These are phyloP conservation scores for Pangasius mekongensis DNA, from an alignment of 2,797 vertebrate genomes.

Conservation along the genomic window DNA sequence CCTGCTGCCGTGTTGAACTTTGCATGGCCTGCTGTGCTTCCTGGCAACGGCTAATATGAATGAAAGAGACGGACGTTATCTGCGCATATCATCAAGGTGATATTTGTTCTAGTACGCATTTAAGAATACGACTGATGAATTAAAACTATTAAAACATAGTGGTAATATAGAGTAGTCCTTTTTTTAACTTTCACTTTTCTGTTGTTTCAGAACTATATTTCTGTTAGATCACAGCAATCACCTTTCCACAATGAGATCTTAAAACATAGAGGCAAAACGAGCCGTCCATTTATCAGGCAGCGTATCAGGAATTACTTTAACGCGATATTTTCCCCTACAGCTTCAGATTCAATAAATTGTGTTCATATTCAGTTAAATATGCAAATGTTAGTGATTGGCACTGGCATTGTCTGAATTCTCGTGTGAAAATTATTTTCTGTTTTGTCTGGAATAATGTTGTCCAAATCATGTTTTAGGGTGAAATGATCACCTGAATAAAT, in stretches of 20 bases:
- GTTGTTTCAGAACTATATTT: not conserved
- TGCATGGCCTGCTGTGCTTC: slow-evolving; percentile 35
- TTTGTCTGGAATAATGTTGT: not conserved
- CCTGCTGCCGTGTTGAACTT: slow-evolving; percentile 47
- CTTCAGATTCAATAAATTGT: not conserved
- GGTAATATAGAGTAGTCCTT: not conserved
- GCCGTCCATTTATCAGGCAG: not conserved
- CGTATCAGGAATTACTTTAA: not conserved
- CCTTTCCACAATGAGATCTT: not conserved
- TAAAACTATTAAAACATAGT: not conserved
- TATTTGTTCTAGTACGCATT: not conserved
- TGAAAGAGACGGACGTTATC: not conserved
- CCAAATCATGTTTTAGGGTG: not conserved
- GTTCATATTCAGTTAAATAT: not conserved
- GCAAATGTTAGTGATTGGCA: not conserved
- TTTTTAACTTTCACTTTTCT: not conserved
- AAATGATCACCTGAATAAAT: not conserved
- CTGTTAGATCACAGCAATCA: not conserved
- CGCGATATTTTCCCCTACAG: not conserved
- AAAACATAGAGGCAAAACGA: not conserved
- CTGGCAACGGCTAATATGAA: slow-evolving; percentile 24
- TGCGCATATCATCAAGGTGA: not conserved
- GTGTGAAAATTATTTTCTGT: not conserved
- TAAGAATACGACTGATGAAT: not conserved
- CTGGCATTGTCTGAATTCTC: not conserved